Base-by-base conservation (phyloP, 2,797 vertebrate species). In the Lophura swinhoii region DNA sequence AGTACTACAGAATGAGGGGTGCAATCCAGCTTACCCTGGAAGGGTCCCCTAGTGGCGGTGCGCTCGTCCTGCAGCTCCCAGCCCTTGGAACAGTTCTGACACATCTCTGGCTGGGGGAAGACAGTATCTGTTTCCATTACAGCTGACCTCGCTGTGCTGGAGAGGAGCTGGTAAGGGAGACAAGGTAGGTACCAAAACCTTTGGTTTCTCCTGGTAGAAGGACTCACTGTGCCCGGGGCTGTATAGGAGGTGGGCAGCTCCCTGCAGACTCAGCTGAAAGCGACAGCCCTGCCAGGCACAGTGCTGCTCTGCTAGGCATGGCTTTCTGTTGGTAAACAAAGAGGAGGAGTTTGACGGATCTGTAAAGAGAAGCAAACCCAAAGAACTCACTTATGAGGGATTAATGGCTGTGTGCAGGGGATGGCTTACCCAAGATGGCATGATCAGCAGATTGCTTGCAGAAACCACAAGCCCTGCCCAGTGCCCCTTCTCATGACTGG, bases 381-480 rank as follows among this genome's bases (percentile, higher is more conserved):
- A 81, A 84, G 10, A 76, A 68, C 70, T 87, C 53, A 41, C 41
- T 62, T 11, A 10, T 6, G 49, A 46, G 2, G n/a, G 83, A 87
- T 80, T 86, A 83, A 83, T 69, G 62, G 43, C 39, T 83, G 33
- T 41, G 39, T 2, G 1, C 39, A 22, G 37, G 22, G 56, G 18
- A 49, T 84, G 55, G 74, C 46, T 67, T 87, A 62, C n/a, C 43
- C 39, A 62, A n/a, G 39, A 46, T 41, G 18, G 29, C 41, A 58
- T 63, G 35, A 88, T 87, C 85, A 93, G 81, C 79, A 88, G 33
- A 88, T 75, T 83, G 48, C 79, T 87, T 90, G 76, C 79, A 70
- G 59, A 93, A 97, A 80, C 78, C 67, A 77, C 62, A 1, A 91
- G 43, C 46, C 66, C 73, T 78, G 63, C 44, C 60, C 76, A 44